phyloP scores from a whole-genome alignment of 1,140 invertebrate genomes.

The Ceratina japonica region DNA sequence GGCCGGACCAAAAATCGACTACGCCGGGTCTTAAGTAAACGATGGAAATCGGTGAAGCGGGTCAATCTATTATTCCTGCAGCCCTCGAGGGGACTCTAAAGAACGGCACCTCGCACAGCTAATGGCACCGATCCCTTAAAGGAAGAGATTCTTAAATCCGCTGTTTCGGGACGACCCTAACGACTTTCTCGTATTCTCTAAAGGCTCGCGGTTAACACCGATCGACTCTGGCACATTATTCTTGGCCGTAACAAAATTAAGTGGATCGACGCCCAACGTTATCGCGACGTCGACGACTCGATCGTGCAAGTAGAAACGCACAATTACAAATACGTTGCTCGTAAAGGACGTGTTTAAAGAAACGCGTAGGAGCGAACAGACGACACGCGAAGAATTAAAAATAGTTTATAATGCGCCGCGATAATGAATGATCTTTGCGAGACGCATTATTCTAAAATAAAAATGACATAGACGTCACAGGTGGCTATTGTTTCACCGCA shows the following conservation, averaged over 20 bases:
- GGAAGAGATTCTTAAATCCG: slow-evolving; percentile 35
- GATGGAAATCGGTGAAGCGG: slow-evolving; percentile 27
- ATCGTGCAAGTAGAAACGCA: not conserved
- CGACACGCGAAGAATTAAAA: no score
- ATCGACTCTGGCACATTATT: not conserved
- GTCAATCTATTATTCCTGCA: slow-evolving; percentile 37
- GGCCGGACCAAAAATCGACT: slow-evolving; percentile 7
- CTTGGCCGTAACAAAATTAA: slow-evolving; percentile 22
- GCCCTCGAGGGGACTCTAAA: slow-evolving; percentile 34
- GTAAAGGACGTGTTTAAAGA: no score
- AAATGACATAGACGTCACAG: not conserved
- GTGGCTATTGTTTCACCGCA: not conserved
- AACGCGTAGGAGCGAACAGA: no score
- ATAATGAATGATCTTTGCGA: not conserved
- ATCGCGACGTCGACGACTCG: not conserved
- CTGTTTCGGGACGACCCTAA: slow-evolving; percentile 21
- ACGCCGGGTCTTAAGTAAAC: slow-evolving; percentile 31
- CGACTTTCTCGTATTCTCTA: slow-evolving; percentile 21
- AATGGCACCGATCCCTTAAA: slow-evolving; percentile 42
- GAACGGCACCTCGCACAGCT: slow-evolving; percentile 35
- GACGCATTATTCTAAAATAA: not conserved
- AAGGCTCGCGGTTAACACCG: slow-evolving; percentile 38
- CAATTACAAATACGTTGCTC: no score
- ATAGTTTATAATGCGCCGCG: no score
- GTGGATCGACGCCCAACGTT: slow-evolving; percentile 13